Base-by-base conservation (phyloP, 2,888 invertebrate species). In the Brachyopa scutellaris region DNA sequence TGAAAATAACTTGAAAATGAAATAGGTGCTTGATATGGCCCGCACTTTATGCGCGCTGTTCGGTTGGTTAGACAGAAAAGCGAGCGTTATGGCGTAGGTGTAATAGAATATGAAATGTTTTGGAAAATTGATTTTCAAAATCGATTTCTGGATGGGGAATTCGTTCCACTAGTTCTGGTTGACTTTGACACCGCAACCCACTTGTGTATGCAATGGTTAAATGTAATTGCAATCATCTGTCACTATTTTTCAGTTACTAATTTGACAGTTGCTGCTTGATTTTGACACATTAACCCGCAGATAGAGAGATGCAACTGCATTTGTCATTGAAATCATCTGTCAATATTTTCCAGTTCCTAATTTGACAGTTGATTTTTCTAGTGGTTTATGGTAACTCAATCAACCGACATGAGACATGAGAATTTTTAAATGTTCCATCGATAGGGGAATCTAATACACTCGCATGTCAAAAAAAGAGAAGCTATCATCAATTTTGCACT, bases 401-500 rank as follows among this genome's bases (percentile, higher is more conserved):
- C 31, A 40, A n/a, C 57, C 6, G 40, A 57, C 57, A 9, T 9
- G 21, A 55, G 8, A n/a, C 31, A 5, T 49, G n/a, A 31, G 15
- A 21, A 33, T 53, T 19, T 53, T 7, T 7, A 19, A 31, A 38
- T 45, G 29, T 53, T 29, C 42, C 15, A 67, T 45, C 26, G 40
- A 31, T 45, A 29, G 13, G 15, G 23, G 15, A 45, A 55, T 8
- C 17, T 40, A 40, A 1, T n/a, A n/a, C n/a, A n/a, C n/a, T n/a
- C n/a, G n/a, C n/a, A n/a, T n/a, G n/a, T n/a, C n/a, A n/a, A n/a
- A n/a, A n/a, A n/a, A 29, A 15, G 2, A 36, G 11, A 7, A 51
- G 51, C 31, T 13, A 29, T 64, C 55, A 62, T 5, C 17, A 53
- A 45, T 8, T 38, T 2, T n/a, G n/a, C 26, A 89, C 89, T 89